Evolutionary conservation across 92 coral and sea anemone species (phyloP).

Genomic region (Plumapathes pennacea): DNA sequence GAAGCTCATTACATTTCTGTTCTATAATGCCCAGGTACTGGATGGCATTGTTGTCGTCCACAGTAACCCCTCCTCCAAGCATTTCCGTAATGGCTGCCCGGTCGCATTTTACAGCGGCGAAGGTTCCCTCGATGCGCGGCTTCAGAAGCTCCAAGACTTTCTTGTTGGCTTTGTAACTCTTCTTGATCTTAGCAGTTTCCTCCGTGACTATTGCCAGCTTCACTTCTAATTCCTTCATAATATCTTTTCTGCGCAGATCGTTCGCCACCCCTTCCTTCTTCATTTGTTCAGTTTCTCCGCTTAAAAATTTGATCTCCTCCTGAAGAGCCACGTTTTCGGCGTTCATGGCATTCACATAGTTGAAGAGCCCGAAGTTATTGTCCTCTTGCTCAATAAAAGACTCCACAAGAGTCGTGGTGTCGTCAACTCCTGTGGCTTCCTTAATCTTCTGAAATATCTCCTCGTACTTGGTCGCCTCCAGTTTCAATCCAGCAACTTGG

Average conservation of each 20-base stretch:
- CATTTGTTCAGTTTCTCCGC: constrained; percentile 65
- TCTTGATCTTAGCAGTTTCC: constrained; percentile 42
- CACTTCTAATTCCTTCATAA: constrained; percentile 69
- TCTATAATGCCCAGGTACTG: constrained; percentile 90
- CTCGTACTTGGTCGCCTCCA: constrained; percentile 75
- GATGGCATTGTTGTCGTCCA: constrained; percentile 79
- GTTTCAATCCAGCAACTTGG: constrained; percentile 62
- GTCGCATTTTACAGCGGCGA: constrained; percentile 70
- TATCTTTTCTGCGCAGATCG: constrained; percentile 75
- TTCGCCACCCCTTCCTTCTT: constrained; percentile 67
- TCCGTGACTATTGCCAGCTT: constrained; percentile 42
- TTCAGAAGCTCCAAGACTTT: constrained; percentile 67
- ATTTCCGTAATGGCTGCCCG: constrained; percentile 77
- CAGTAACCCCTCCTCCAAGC: constrained; percentile 82
- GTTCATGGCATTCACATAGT: constrained; percentile 81
- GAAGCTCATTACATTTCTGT: constrained; percentile 85
- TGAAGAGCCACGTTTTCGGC: constrained; percentile 85
- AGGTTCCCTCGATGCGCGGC: constrained; percentile 72
- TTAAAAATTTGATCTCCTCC: constrained; percentile 70
- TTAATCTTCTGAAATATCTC: constrained; percentile 81
- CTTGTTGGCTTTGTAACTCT: constrained; percentile 42
- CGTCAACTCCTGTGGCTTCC: constrained; percentile 85
- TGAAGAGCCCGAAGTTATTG: constrained; percentile 94
- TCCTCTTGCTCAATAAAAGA: constrained; percentile 92
- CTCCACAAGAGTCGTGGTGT: constrained; percentile 71